Evolutionary conservation across 2,888 invertebrate species (phyloP), one percentile per base, ranked within the genome.

Genomic region (Thyatira batis): DNA sequence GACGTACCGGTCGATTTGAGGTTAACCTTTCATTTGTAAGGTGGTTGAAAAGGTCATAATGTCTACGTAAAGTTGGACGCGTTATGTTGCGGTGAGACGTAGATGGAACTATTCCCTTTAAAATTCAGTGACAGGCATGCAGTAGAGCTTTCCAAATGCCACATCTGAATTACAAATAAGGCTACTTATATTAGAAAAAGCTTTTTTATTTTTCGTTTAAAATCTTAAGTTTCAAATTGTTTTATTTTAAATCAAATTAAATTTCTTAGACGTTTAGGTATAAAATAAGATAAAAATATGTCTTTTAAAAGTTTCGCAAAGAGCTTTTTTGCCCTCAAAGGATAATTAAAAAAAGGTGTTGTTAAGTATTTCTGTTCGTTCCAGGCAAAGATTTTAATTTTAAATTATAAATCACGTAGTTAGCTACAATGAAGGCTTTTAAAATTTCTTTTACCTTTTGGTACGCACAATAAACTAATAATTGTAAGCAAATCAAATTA

Each of bases 101-200:
- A 52, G 60, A 60, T 58, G 58, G 39, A n/a, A 65, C 54, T 33
- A 57, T 65, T 61, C 57, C 58, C 58, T 60, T 61, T n/a, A 55
- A 67, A 67, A 63, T 54, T 66, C 58, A 49, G 55, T 57, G 51
- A 65, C 57, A 54, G 52, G 53, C 57, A 51, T 52, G 58, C 61
- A 58, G 28, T 45, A 51, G n/a, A 13, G 39, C 65, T 60, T 63
- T 67, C 61, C 64, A 64, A 64, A 66, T 63, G 54, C 61, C 68
- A 63, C 71, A 78, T 81, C 73, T 78, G 78, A 80, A 78, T 82
- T 65, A 74, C 78, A 82, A 78, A 82, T 80, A 69, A 73, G 73
- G 61, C 57, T 48, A 65, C 67, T 71, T 54, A 63, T 67, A 63
- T 67, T 27, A 50, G 51, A 25, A 11, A 49, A 58, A 55, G 58